Base-by-base conservation (phyloP, 1,140 invertebrate genomes). In the Drosophila navojoa region DNA sequence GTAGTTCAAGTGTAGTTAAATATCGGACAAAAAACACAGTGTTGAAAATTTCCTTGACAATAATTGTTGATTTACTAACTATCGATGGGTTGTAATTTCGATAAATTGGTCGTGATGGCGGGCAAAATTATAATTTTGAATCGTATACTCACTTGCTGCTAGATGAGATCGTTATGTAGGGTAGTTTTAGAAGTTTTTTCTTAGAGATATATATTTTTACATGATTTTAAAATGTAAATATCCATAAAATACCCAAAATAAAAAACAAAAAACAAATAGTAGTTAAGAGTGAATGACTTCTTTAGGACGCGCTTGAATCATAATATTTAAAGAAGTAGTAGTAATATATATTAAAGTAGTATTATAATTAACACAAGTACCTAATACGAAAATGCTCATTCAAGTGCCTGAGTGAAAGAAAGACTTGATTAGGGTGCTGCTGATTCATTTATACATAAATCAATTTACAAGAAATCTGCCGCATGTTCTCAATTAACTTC, bases 401-500 rank as follows among this genome's bases (percentile, higher is more conserved):
- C 11, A 38, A 11, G 35, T 38, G 35, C 10, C 35, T 38, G 35
- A 13, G 19, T 22, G 27, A 29, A 3, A 19, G 44, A 45, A 3
- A 4, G 44, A 47, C 45, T 47, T n/a, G 16, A 22, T 7, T 50
- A 25, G 49, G 49, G 25, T 52, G 49, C 5, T 4, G 4, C 27
- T 57, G 15, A 16, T 55, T 40, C 11, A 25, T 29, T 19, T 3
- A 45, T 45, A 16, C 40, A 58, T 15, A 45, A 13, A 45, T 68
- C 15, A 68, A 69, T 44, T 68, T 35, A 15, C 16, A 60, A 44
- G 11, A 49, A 49, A 29, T 50, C 9, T 16, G 55, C 15, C 54
- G 19, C 22, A 59, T 29, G 27, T 50, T 67, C 32, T 40, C 11
- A n/a, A 59, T 50, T 53, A 35, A 60, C 38, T 66, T 66, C 13